Conservation (phyloP, 2,797 vertebrate genomes). For the Danionella dracula region DNA sequence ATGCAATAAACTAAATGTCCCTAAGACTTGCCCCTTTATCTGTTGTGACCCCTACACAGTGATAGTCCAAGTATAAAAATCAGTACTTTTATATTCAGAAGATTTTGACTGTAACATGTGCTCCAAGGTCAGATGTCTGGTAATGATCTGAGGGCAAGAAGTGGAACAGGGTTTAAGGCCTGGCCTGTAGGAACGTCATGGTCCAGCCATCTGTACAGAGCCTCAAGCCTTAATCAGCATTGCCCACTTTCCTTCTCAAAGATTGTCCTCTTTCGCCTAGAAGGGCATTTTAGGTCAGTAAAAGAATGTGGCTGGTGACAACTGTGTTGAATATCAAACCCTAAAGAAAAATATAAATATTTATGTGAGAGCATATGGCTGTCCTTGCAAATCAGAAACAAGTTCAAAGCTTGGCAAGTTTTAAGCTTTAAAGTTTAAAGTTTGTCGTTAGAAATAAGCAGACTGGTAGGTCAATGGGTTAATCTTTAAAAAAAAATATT, state of each 20-base stretch:
- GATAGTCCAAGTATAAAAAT: neutral
- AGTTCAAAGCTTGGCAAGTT: constrained; percentile 17
- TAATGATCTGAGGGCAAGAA: constrained; percentile 29
- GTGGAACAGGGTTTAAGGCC: constrained; percentile 29
- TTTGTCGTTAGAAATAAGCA: neutral
- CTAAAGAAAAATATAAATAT: constrained; percentile 1
- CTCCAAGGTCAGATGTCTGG: constrained; percentile 20
- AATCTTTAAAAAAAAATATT: no score
- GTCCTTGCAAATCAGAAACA: constrained; percentile 5
- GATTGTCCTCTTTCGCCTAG: neutral
- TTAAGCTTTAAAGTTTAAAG: neutral
- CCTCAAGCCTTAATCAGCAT: constrained; percentile 22
- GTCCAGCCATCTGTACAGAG: constrained; percentile 44
- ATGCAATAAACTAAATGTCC: no score
- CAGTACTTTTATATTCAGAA: constrained; percentile 5
- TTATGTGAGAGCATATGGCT: constrained; percentile 21
- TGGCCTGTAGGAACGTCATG: constrained; percentile 14
- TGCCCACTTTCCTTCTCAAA: neutral
- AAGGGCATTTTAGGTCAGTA: neutral
- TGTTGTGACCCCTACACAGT: no score
- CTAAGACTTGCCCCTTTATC: no score
- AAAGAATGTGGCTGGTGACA: neutral
- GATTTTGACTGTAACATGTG: constrained; percentile 20
- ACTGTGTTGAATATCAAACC: constrained; percentile 1
- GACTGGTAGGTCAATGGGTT: no score